These are phyloP conservation scores for Dicrostonyx torquatus DNA, from an alignment of 2,797 vertebrate genomes.

Conservation along the genomic window DNA sequence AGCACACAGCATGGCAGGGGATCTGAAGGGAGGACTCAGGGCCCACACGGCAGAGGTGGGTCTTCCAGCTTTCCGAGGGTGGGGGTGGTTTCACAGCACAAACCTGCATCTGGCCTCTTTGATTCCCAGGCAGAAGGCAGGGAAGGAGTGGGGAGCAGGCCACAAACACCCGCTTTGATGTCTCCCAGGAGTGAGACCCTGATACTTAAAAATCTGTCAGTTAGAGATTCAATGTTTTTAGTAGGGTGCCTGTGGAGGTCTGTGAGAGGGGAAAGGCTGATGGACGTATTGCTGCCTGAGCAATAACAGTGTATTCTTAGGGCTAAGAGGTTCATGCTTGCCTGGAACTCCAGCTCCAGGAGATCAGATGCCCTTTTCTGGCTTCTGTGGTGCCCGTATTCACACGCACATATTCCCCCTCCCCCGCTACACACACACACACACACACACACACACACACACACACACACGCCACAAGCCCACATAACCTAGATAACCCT, in stretches of 20 bases:
- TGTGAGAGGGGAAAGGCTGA: not conserved
- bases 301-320: not conserved
- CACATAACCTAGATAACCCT: not conserved
- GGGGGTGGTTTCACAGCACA: not conserved
- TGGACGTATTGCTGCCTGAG: not conserved
- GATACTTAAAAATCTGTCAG: not conserved
- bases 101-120: not conserved
- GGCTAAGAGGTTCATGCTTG: not conserved
- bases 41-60: not conserved
- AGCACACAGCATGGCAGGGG: too few relatives aligned
- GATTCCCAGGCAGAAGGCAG: not conserved
- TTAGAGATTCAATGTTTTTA: not conserved
- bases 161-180: not conserved
- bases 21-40: not conserved
- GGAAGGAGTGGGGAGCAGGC: not conserved
- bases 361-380: not conserved
- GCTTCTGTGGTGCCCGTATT: not conserved
- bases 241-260: not conserved
- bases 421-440: not conserved
- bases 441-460: not conserved
- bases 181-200: not conserved
- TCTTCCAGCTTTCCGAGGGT: not conserved
- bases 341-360: not conserved
- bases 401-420: not conserved
- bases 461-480: not conserved